Conservation (phyloP, 2,888 invertebrate species). For the Amaurobius ferox region DNA sequence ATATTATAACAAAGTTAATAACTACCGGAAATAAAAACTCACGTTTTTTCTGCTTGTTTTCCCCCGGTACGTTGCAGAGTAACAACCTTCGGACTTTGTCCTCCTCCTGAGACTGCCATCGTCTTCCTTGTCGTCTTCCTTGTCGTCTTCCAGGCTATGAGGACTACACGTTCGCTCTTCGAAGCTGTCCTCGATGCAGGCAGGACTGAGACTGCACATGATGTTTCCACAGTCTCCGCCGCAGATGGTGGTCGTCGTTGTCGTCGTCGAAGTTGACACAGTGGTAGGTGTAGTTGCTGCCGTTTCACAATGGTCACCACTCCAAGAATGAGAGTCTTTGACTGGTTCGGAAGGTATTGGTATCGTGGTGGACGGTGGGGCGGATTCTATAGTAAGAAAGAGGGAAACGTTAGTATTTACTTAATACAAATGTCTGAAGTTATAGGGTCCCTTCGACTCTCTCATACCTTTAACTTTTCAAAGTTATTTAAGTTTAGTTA, state of each 20-base stretch:
- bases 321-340: constrained; percentile 37
- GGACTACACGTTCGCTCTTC: neutral
- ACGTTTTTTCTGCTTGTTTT: constrained; percentile 44
- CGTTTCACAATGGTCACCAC: neutral
- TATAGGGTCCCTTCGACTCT: too few species aligned
- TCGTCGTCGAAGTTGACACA: neutral
- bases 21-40: neutral
- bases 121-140: constrained; percentile 21
- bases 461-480: too few species aligned
- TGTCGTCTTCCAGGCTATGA: neutral
- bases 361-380: constrained; percentile 18
- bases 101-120: constrained; percentile 46
- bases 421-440: too few species aligned
- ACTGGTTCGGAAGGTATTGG: constrained; percentile 31
- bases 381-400: constrained; percentile 1
- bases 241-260: neutral
- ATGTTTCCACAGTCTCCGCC: constrained; percentile 67
- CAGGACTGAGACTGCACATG: constrained; percentile 66
- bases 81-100: constrained; percentile 61
- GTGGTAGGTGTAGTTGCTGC: neutral
- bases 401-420: too few species aligned
- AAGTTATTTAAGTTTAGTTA: too few species aligned
- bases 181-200: constrained; percentile 45
- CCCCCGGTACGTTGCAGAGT: constrained; percentile 26
- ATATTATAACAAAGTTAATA: too few species aligned